These are phyloP conservation scores for Drosophila borborema DNA, from an alignment of 2,888 invertebrate species.

Conservation along the genomic window DNA sequence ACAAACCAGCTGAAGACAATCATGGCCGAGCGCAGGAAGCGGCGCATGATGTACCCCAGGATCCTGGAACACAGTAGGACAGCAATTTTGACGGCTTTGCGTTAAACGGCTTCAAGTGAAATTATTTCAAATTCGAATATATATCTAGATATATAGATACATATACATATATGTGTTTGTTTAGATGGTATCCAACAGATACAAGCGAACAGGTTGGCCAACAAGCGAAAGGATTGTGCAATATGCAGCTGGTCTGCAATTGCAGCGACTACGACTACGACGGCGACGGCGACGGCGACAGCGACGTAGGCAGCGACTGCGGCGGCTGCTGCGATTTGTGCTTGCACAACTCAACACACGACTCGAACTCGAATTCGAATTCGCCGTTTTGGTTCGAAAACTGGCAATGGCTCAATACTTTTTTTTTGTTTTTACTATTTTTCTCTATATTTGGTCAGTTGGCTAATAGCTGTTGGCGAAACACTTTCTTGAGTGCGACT, in stretches of 20 bases:
- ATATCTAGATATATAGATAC: background rate
- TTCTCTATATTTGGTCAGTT: slow-evolving; percentile 59
- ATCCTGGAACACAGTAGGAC: slow-evolving; percentile 86
- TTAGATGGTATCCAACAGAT: slow-evolving; percentile 37
- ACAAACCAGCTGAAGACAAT: slow-evolving; percentile 87
- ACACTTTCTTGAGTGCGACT: slow-evolving; percentile 55
- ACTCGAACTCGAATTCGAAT: slow-evolving; percentile 44
- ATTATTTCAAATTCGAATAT: slow-evolving; percentile 18
- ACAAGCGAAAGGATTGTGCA: slow-evolving; percentile 76
- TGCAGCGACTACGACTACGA: slow-evolving; percentile 33
- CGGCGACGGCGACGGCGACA: slow-evolving; percentile 15
- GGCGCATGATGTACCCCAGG: slow-evolving; percentile 87
- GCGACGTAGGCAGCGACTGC: slow-evolving; percentile 13
- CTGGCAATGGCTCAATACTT: slow-evolving; percentile 49
- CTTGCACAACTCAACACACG: slow-evolving; percentile 66
- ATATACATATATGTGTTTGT: background rate
- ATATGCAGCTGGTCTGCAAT: slow-evolving; percentile 68
- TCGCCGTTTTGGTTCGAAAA: slow-evolving; percentile 21
- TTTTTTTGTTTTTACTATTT: slow-evolving; percentile 20
- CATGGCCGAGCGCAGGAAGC: slow-evolving; percentile 87
- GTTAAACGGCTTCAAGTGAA: slow-evolving; percentile 48
- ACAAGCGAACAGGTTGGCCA: slow-evolving; percentile 69
- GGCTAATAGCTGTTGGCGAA: slow-evolving; percentile 61
- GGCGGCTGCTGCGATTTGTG: slow-evolving; percentile 52
- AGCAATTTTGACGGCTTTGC: slow-evolving; percentile 84